Base-by-base conservation (phyloP, 2,888 invertebrate genomes). In the Rhagonycha fulva region DNA sequence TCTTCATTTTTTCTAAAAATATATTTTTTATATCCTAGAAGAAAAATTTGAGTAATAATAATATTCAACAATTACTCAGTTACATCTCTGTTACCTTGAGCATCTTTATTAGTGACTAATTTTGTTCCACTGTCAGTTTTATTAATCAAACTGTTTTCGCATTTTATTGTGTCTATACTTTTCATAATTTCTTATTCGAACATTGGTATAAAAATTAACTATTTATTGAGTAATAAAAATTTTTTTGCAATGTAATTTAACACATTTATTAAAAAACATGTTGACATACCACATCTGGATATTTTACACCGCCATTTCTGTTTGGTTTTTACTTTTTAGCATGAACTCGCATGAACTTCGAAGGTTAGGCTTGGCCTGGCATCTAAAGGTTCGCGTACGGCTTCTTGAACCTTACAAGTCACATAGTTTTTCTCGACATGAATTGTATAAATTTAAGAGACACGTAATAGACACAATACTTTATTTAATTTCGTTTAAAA, bases 1-100 rank as follows among this genome's bases (percentile, higher is more conserved):
- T 81, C 82, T 28, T 81, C 82, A 67, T 81, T 82, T 74, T 80
- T 82, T 26, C 80, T 77, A 14, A 84, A 76, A 62, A 83, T 80
- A 70, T 80, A 79, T 76, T 85, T 80, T 76, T 85, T 80, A 78
- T 84, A 84, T 47, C n/a, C 47, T 47, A 9, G 1, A 47, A 47
- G 7, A 47, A 47, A n/a, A 47, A 47, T 47, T 7, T 47, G n/a
- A 7, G 2, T 47, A 47, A n/a, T 32, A 12, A 47, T 47, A 47
- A 47, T 9, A n/a, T 47, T 47, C n/a, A 9, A 47, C 7, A n/a
- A 47, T 47, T 28, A n/a, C 47, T n/a, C 9, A 47, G n/a, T 47
- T 47, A n/a, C 32, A 47, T 47, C 47, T 47, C n/a, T 7, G n/a
- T 47, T 47, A 47, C 47, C 47, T 47, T 47, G 47, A 47, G 47